Conservation (phyloP, 2,113 vertebrate species). For the Psilopsiagon aurifrons region DNA sequence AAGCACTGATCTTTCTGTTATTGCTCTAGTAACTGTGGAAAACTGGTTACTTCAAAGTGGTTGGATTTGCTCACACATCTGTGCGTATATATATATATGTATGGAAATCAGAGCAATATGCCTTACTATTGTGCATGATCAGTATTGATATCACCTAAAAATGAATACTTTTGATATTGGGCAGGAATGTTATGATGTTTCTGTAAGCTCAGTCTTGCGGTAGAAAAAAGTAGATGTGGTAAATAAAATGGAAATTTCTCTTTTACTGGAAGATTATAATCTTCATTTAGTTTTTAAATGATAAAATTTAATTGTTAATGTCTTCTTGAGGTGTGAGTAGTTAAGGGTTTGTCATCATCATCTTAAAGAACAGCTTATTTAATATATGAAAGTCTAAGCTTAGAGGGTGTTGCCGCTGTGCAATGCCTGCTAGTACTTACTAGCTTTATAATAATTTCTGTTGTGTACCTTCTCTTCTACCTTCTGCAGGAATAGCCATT, state of each 20-base stretch:
- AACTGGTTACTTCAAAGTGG: not conserved
- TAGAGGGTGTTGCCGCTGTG: not conserved
- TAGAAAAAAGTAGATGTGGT: not conserved
- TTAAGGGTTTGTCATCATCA: not conserved
- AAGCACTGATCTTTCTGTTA: not conserved
- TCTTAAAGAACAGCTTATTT: not conserved
- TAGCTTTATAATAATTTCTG: not conserved
- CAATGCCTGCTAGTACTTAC: not conserved
- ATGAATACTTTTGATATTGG: not conserved
- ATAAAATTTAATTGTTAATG: not conserved
- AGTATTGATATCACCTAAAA: not conserved
- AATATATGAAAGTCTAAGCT: not conserved
- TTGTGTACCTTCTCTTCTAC: not conserved
- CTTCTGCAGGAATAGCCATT: not conserved
- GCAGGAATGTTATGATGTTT: not conserved
- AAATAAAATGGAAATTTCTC: not conserved
- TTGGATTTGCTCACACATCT: not conserved
- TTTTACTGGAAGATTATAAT: not conserved
- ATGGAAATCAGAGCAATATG: not conserved
- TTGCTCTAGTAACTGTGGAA: not conserved
- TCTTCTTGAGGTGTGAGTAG: not conserved
- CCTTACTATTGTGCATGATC: not conserved
- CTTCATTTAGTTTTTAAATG: not conserved
- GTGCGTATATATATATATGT: not conserved
- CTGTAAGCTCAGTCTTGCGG: not conserved